Base-by-base conservation (phyloP, 2,888 invertebrate species). In the Brenthis hecate region DNA sequence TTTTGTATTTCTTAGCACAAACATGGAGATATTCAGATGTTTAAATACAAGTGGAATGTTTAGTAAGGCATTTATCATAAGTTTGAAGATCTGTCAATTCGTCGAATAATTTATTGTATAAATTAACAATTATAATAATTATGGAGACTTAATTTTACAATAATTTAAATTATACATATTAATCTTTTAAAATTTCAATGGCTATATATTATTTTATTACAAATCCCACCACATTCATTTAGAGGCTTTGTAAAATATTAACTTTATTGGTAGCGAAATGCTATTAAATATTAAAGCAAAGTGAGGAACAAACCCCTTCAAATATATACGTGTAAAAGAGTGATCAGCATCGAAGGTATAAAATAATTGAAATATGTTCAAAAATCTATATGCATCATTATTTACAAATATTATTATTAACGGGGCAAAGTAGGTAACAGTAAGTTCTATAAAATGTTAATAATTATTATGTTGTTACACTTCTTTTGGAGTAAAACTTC, bases 31-130 rank as follows among this genome's bases (percentile, higher is more conserved):
- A 81, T 85, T 85, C 74, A 77, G 89, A 89, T 87, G 87, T 80
- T 81, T 86, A 89, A 91, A 90, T 89, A 91, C 87, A 87, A 86
- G 81, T 92, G 92, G 92, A 92, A 92, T 92, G 92, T 92, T 88
- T 84, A 89, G 84, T 85, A 91, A 91, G 90, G 91, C 90, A 85
- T 85, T 84, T 78, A 78, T 92, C 90, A 91, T 92, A 92, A 92
- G 91, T 86, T 82, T 82, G 80, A 86, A 82, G 81, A 83, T 81
- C 66, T 61, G 48, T 71, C 60, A 60, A 65, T 73, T 63, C 63
- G 60, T 71, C 68, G 62, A 55, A 50, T 19, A 53, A 58, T 73
- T 72, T 60, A 62, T 69, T 65, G 56, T 68, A 53, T 66, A 56
- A 56, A 63, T 55, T 58, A 50, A 28, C 47, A 48, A 32, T 47